phyloP scores from a whole-genome alignment of 2,113 vertebrate genomes.

The Salvelinus fontinalis region DNA sequence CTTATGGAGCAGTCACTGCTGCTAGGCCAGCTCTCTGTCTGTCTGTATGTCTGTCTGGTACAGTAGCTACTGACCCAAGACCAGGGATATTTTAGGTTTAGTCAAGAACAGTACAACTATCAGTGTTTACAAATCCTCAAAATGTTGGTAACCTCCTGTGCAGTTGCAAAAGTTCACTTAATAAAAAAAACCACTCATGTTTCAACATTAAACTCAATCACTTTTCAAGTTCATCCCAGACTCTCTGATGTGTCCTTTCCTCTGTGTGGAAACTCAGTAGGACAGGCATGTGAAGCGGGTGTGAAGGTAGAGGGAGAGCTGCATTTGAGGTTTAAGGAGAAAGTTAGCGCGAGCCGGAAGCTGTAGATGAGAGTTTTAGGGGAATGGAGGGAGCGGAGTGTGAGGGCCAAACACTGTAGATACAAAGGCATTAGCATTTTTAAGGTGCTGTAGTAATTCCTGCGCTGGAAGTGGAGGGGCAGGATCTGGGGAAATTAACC shows the following conservation, averaged over 20 bases:
- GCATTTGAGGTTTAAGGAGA: no score
- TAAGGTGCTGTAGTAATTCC: conserved; percentile 43
- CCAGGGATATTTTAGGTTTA: not conserved
- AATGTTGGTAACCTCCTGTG: no score
- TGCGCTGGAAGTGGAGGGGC: conserved; percentile 34
- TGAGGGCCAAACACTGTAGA: conserved; percentile 2
- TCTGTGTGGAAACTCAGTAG: no score
- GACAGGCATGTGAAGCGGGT: no score
- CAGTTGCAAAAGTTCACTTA: no score
- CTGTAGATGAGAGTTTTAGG: not conserved
- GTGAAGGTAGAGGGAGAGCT: no score
- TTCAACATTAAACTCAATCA: no score
- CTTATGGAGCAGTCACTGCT: not conserved
- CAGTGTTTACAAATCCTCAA: no score
- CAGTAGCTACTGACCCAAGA: not conserved
- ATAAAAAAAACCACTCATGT: no score
- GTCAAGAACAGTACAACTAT: not conserved
- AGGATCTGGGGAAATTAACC: conserved; percentile 44
- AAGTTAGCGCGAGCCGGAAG: not conserved
- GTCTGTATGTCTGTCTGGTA: not conserved
- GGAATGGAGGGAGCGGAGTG: not conserved
- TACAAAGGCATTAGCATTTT: conserved; percentile 45
- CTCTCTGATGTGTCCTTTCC: no score
- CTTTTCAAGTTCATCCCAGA: no score
- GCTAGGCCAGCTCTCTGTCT: not conserved